A percentile compares a stretch with the other conserved stretches of the same genome.
phyloP scores from a whole-genome alignment of 1,140 invertebrate genomes.

The Pissodes strobi region DNA sequence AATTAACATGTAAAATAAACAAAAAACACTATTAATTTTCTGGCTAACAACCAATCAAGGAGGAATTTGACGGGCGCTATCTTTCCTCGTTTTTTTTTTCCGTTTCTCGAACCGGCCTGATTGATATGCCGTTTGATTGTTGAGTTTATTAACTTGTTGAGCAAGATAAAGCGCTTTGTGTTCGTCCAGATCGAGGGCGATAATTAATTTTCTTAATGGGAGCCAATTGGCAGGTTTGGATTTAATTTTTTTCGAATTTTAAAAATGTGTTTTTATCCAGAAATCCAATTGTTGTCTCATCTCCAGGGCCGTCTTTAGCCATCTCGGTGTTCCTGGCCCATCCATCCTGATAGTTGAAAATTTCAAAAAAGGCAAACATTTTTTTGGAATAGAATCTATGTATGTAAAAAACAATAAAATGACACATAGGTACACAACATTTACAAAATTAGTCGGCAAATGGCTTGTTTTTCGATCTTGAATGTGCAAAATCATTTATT shows the following conservation, averaged over 20 bases:
- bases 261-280: too few relatives aligned
- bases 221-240: conserved; percentile 6
- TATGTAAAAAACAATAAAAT: too few relatives aligned
- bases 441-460: too few relatives aligned
- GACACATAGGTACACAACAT: too few relatives aligned
- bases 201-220: conserved; percentile 19
- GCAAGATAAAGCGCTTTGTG: conserved; percentile 34
- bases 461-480: too few relatives aligned
- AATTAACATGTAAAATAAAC: conserved; percentile 57
- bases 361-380: neutral
- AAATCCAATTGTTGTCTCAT: too few relatives aligned
- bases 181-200: neutral
- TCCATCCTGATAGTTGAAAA: neutral
- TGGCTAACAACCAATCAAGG: conserved; percentile 53
- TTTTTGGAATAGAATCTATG: too few relatives aligned
- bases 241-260: too few relatives aligned
- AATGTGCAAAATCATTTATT: too few relatives aligned
- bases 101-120: conserved; percentile 32
- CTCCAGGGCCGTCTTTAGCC: neutral
- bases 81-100: conserved; percentile 14
- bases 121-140: conserved; percentile 54
- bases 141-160: conserved; percentile 55
- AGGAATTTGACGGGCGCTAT: conserved; percentile 49
- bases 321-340: neutral
- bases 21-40: conserved; percentile 56